phyloP scores from a whole-genome alignment of 2,113 vertebrate species.

The Lophura nycthemera region DNA sequence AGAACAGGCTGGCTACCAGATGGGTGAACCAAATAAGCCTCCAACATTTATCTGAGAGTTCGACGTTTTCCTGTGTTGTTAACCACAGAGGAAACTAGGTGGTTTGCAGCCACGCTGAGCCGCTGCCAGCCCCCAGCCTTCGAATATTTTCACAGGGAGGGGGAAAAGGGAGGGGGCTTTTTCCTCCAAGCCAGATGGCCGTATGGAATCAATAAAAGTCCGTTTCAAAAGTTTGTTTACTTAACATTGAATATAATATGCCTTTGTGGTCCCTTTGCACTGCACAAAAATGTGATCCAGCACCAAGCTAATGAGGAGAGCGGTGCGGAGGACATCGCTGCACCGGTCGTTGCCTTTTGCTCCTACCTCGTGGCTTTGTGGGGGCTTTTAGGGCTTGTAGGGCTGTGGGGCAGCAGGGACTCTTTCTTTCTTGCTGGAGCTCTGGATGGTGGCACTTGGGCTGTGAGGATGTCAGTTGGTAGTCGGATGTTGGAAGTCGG shows the following conservation, averaged over 20 bases:
- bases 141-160: conserved; percentile 61
- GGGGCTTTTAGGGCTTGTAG: accelerated
- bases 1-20: conserved; percentile 80
- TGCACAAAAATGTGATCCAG: conserved; percentile 47
- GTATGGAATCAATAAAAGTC: conserved; percentile 73
- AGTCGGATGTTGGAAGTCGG: too few species aligned
- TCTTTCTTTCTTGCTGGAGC: background rate
- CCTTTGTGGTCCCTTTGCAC: conserved; percentile 57
- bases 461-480: background rate
- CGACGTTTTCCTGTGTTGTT: conserved; percentile 34
- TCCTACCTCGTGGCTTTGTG: background rate
- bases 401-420: accelerated
- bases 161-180: conserved; percentile 31
- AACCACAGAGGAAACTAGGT: conserved; percentile 65
- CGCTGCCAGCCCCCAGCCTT: conserved; percentile 70
- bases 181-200: conserved; percentile 72
- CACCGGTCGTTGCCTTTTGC: accelerated
- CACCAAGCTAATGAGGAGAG: background rate
- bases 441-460: background rate
- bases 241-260: conserved; percentile 67
- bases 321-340: background rate
- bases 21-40: conserved; percentile 72
- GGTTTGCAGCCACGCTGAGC: conserved; percentile 71
- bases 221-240: conserved; percentile 77
- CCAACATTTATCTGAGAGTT: conserved; percentile 62